These are phyloP conservation scores for Grantiella picta DNA, from an alignment of 2,113 vertebrate genomes.

Conservation along the genomic window DNA sequence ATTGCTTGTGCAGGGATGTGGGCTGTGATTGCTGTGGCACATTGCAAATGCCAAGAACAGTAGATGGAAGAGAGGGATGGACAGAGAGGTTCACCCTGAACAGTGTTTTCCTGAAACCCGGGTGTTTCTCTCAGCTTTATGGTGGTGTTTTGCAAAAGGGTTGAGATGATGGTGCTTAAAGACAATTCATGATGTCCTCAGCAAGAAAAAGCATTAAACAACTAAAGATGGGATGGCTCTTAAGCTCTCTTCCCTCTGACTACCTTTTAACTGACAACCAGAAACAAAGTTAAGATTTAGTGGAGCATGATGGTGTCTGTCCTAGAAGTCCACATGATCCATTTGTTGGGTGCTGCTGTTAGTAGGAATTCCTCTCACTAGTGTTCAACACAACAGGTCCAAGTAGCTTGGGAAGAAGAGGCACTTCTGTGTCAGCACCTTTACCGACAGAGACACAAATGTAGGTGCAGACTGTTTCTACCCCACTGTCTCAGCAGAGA, in stretches of 20 bases:
- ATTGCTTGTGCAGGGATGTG: neutral
- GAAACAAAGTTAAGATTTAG: neutral
- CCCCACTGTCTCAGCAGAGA: neutral
- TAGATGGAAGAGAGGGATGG: neutral
- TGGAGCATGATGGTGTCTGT: neutral
- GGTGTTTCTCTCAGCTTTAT: neutral
- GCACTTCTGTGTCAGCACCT: neutral
- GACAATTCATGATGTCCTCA: neutral
- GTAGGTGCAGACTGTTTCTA: fast-evolving
- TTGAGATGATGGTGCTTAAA: neutral
- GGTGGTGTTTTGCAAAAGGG: neutral
- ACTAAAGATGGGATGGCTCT: neutral
- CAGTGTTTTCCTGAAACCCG: neutral
- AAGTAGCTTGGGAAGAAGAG: neutral
- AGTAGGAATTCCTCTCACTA: neutral
- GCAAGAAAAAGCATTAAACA: neutral
- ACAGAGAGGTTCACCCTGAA: neutral
- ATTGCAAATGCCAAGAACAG: neutral
- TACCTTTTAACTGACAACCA: neutral
- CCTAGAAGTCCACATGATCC: neutral
- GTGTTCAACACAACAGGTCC: neutral
- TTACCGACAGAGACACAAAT: neutral
- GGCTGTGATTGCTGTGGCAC: neutral
- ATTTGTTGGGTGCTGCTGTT: neutral
- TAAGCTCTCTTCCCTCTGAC: neutral